phyloP scores from a whole-genome alignment of 2,113 vertebrate genomes.

The Neopipo cinnamomea region DNA sequence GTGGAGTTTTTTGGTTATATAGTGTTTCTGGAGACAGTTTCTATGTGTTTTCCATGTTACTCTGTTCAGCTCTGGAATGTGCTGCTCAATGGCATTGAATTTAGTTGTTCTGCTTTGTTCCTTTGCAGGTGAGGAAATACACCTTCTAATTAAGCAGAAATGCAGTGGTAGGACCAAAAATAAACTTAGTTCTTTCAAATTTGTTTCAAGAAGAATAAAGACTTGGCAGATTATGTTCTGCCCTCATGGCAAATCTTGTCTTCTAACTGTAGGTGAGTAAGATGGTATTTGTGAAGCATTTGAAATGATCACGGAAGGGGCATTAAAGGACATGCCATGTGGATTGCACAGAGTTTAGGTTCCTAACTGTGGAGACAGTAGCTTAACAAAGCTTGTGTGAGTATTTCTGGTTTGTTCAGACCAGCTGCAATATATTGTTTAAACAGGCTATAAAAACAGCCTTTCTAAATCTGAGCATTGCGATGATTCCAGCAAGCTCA shows the following conservation, averaged over 20 bases:
- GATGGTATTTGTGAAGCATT: neutral
- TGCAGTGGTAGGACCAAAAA: neutral
- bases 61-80: neutral
- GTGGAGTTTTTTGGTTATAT: neutral
- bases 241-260: neutral
- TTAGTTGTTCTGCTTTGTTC: neutral
- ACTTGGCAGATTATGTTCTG: neutral
- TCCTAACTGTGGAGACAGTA: neutral
- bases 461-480: neutral
- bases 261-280: neutral
- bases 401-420: neutral
- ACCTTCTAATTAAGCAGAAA: neutral
- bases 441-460: neutral
- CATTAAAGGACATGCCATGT: neutral
- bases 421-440: constrained; percentile 10
- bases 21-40: neutral
- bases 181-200: neutral
- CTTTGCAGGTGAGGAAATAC: neutral
- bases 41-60: neutral
- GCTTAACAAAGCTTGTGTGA: neutral
- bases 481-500: neutral
- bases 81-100: neutral
- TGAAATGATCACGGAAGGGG: neutral
- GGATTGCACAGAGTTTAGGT: neutral
- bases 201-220: neutral